A percentile compares a stretch with the other conserved stretches of the same genome.
Evolutionary conservation across 2,888 invertebrate genomes (phyloP).

Genomic region (Nomada ferruginata): DNA sequence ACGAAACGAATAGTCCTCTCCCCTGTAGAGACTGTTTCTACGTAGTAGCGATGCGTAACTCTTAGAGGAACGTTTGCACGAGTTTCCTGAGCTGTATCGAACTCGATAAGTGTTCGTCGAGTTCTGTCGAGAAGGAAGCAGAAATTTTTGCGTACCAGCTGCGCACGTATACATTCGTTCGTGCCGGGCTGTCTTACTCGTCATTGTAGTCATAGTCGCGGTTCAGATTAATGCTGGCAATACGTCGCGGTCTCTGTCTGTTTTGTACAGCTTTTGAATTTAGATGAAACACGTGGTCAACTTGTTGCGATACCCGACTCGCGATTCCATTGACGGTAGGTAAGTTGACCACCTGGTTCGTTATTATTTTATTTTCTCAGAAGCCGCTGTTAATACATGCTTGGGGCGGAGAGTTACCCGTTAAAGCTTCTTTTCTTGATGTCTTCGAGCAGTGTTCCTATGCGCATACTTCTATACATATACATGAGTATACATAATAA

Average conservation of each 20-base stretch:
- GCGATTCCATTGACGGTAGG: constrained; percentile 53
- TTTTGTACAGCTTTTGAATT: constrained; percentile 62
- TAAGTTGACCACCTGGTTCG: constrained; percentile 66
- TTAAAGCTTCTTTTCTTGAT: constrained; percentile 64
- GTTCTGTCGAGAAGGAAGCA: background rate
- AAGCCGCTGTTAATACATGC: constrained; percentile 70
- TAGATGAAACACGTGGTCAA: constrained; percentile 62
- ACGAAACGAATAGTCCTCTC: constrained; percentile 42
- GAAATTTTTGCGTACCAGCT: constrained; percentile 52
- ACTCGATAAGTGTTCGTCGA: constrained; percentile 14
- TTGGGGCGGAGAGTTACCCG: constrained; percentile 63
- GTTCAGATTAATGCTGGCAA: constrained; percentile 14
- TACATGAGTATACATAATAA: constrained; percentile 18
- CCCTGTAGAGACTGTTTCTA: constrained; percentile 68
- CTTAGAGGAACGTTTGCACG: constrained; percentile 71
- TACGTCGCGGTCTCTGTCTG: constrained; percentile 56
- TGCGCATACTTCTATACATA: constrained; percentile 47
- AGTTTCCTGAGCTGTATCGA: constrained; percentile 63
- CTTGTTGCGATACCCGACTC: constrained; percentile 47
- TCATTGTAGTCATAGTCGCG: constrained; percentile 55
- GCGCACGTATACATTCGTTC: constrained; percentile 52
- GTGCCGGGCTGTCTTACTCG: constrained; percentile 48
- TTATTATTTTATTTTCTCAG: constrained; percentile 58
- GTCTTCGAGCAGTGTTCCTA: constrained; percentile 66
- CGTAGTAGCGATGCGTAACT: constrained; percentile 68